phyloP scores from a whole-genome alignment of 2,888 invertebrate genomes.

The Dryobotodes eremita region DNA sequence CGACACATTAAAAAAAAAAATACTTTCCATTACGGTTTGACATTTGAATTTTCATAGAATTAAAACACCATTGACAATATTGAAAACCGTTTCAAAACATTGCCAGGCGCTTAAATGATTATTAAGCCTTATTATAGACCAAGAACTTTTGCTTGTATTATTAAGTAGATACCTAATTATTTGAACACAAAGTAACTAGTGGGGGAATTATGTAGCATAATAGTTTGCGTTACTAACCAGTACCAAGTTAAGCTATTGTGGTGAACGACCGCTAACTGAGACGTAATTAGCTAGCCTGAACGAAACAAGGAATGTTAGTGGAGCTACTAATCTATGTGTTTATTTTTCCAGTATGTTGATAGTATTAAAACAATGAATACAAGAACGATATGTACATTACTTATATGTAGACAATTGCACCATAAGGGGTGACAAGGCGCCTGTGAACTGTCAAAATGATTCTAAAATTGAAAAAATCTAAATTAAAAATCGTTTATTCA shows the following conservation, averaged over 20 bases:
- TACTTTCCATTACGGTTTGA: not conserved
- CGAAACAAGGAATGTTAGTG: constrained; percentile 35
- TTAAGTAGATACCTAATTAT: constrained; percentile 30
- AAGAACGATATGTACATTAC: not conserved
- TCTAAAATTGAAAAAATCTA: not conserved
- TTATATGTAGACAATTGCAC: not conserved
- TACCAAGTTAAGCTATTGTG: constrained; percentile 54
- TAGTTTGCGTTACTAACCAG: constrained; percentile 46
- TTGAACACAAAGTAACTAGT: constrained; percentile 26
- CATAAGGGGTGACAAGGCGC: not conserved
- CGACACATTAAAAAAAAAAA: not conserved
- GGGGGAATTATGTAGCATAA: constrained; percentile 37
- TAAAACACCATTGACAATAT: not conserved
- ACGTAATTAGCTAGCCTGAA: constrained; percentile 43
- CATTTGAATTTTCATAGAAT: not conserved
- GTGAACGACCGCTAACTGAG: constrained; percentile 48
- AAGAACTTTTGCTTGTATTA: not conserved
- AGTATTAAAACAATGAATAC: not conserved
- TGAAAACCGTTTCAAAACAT: not conserved
- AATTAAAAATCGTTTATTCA: not conserved
- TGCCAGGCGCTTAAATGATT: not conserved
- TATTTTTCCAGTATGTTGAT: constrained; percentile 1
- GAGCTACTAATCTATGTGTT: not conserved
- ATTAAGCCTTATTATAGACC: not conserved
- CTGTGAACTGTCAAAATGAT: not conserved